A percentile compares a stretch with the other conserved stretches of the same genome.
Conservation (phyloP, 1,140 invertebrate genomes). For the Pentalonia nigronervosa region DNA sequence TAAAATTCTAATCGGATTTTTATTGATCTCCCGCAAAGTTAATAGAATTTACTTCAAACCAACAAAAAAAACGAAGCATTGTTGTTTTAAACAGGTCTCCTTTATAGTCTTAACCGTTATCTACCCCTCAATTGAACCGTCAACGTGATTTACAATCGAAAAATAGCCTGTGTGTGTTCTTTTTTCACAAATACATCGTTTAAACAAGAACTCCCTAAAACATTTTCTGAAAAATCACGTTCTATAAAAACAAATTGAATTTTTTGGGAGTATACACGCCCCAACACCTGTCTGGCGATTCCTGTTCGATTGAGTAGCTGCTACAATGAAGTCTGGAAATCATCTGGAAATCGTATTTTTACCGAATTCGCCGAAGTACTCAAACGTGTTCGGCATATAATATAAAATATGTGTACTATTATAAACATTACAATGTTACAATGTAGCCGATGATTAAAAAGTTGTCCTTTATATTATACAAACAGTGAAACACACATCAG, state of each 20-base stretch:
- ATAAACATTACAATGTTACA: neutral
- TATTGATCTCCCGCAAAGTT: neutral
- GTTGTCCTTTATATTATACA: neutral
- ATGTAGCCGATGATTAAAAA: neutral
- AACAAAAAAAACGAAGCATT: neutral
- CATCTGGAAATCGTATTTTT: slow-evolving; percentile 35
- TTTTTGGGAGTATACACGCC: neutral
- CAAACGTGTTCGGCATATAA: neutral
- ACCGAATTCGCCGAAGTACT: neutral
- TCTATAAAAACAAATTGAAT: neutral
- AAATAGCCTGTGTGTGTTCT: neutral
- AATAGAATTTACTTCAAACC: neutral
- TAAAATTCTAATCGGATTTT: neutral
- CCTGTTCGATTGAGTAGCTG: neutral
- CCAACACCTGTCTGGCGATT: neutral
- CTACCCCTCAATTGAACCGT: neutral
- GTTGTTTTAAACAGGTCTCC: neutral
- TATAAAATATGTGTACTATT: neutral
- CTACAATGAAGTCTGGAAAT: slow-evolving; percentile 25
- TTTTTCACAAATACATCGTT: neutral
- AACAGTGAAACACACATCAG: neutral
- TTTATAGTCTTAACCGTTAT: neutral
- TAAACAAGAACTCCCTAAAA: neutral
- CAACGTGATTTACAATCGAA: neutral
- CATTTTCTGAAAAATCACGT: slow-evolving; percentile 1